Conservation (phyloP, 2,113 vertebrate genomes). For the Pelodiscus sinensis region DNA sequence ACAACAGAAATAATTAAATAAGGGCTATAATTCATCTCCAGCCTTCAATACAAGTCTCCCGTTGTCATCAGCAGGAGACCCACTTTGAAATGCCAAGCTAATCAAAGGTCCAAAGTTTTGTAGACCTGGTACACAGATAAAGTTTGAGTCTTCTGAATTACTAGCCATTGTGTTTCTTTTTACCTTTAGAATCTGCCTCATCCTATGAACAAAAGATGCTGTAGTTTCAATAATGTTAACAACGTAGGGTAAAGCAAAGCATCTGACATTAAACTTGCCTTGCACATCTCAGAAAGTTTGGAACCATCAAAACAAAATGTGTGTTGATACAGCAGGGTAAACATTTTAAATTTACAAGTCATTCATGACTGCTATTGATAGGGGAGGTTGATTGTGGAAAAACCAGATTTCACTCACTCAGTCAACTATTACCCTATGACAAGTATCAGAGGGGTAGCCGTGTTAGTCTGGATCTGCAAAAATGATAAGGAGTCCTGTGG, state of each 20-base stretch:
- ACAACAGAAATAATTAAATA: background rate
- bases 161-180: background rate
- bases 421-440: background rate
- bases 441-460: too few species aligned
- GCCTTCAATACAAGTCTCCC: background rate
- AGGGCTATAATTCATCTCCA: background rate
- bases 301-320: background rate
- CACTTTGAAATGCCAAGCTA: background rate
- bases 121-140: background rate
- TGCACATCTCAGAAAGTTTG: background rate
- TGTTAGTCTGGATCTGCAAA: too few species aligned
- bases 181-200: background rate
- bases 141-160: background rate
- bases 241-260: background rate
- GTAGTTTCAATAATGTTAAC: background rate
- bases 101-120: background rate
- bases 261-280: background rate
- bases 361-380: too few species aligned
- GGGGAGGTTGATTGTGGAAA: too few species aligned
- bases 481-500: too few species aligned
- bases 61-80: background rate
- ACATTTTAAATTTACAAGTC: too few species aligned
- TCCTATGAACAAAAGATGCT: background rate
- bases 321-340: too few species aligned
- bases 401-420: background rate